Evolutionary conservation across 2,888 invertebrate species (phyloP).

Genomic region (Chorisops tibialis): DNA sequence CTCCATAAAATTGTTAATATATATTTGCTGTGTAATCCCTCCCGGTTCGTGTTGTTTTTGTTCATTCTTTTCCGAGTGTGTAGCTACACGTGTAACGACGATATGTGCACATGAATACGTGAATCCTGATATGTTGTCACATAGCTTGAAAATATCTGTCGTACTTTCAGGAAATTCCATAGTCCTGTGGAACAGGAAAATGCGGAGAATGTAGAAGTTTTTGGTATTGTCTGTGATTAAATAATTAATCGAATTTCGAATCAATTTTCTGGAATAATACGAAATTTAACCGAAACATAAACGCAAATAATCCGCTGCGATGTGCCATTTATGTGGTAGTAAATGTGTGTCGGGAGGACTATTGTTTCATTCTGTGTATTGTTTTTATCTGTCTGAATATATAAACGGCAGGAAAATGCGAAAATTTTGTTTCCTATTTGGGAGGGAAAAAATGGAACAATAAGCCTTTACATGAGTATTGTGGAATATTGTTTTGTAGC

Average conservation of each 20-base stretch:
- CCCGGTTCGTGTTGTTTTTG: background rate
- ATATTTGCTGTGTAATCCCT: background rate
- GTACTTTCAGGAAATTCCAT: constrained; percentile 1
- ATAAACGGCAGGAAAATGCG: background rate
- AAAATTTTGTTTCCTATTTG: background rate
- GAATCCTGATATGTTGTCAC: background rate
- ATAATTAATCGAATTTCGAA: constrained; percentile 33
- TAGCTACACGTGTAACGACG: background rate
- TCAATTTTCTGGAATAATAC: constrained; percentile 31
- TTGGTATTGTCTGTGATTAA: constrained; percentile 27
- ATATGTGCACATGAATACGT: background rate
- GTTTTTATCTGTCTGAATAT: no score
- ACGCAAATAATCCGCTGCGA: background rate
- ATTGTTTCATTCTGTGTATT: no score
- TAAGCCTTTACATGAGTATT: background rate
- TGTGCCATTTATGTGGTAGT: no score
- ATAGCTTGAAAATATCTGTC: background rate
- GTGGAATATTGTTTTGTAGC: background rate
- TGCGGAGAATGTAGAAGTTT: background rate
- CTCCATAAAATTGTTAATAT: background rate
- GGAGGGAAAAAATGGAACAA: background rate
- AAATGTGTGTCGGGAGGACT: no score
- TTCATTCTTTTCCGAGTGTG: background rate
- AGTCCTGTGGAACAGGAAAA: background rate
- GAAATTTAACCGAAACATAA: constrained; percentile 14